Evolutionary conservation across 2,888 invertebrate species (phyloP).

Genomic region (Phanerotoma sp.): DNA sequence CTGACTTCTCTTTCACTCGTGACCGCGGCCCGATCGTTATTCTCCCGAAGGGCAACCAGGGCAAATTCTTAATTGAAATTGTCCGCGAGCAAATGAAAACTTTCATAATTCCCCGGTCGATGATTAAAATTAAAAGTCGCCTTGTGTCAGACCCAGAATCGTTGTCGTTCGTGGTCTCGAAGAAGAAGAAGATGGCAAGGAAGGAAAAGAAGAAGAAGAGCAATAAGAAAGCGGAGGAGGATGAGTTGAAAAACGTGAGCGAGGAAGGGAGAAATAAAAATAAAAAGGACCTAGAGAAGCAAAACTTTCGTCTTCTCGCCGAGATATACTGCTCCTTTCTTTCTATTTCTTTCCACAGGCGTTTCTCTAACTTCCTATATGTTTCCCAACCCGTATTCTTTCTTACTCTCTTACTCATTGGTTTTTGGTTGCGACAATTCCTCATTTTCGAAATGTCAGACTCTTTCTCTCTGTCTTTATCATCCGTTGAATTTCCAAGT

Average conservation of each 20-base stretch:
- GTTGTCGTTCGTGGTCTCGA: conserved; percentile 26
- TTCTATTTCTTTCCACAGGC: not conserved
- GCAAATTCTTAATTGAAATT: conserved; percentile 53
- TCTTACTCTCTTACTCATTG: not conserved
- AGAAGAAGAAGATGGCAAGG: no score
- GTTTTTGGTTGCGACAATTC: no score
- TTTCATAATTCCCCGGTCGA: conserved; percentile 48
- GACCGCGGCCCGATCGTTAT: conserved; percentile 26
- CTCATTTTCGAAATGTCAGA: no score
- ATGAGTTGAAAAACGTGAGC: no score
- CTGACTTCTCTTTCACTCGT: conserved; percentile 15
- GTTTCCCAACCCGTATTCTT: not conserved
- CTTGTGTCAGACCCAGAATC: conserved; percentile 42
- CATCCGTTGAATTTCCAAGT: no score
- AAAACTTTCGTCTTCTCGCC: conserved; percentile 1
- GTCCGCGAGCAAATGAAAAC: conserved; percentile 36
- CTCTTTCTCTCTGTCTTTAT: no score
- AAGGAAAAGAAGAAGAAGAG: no score
- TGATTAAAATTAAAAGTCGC: conserved; percentile 51
- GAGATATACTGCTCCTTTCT: not conserved
- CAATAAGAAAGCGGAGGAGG: no score
- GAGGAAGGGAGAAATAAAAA: no score
- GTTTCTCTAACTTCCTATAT: not conserved
- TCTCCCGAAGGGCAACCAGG: conserved; percentile 24
- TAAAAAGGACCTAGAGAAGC: not conserved